Evolutionary conservation across 2,797 vertebrate species (phyloP), one percentile per base, ranked within the genome.

Genomic region (Poeciliopsis presidionis): DNA sequence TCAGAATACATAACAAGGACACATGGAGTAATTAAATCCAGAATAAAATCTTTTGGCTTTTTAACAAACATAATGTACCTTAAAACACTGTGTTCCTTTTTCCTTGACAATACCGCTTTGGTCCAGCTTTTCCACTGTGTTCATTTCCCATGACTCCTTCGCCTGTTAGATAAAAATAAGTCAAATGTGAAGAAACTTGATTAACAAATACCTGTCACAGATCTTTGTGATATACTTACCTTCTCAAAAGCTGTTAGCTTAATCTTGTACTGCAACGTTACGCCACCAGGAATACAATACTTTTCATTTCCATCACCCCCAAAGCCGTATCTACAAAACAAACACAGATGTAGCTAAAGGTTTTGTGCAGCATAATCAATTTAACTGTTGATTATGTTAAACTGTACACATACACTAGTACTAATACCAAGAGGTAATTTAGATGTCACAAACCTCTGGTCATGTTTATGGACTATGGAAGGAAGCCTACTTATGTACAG

Each of bases 61-160:
- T 25, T 9, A 72, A 70, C 33, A 51, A 51, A 51, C 49, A 25
- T 25, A 53, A 53, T 18, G 86, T 90, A 99, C 98, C 96, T 98
- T 99, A 91, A 98, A 99, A 90, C 97, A 97, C 72, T 97, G 95
- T 1, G 98, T 98, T 86, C 98, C 98, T 72, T 97, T 97, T 86
- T 98, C 98, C 92, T 99, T 99, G 78, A 98, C 96, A 36, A 99
- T 96, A 77, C 20, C 1, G 57, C 97, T 97, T 92, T 99, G 98
- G 55, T 99, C 97, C 89, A 99, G 81, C 90, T 99, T 99, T 94
- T 99, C 98, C 46, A 84, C 78, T 0, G 96, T 92, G 88, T 95
- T 98, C 98, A 99, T 98, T 90, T 99, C 98, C 98, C 98, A 99
- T 1, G 98, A 97, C 75, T 99, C 98, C 83, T 99, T 99, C n/a